These are phyloP conservation scores for Halictus rubicundus DNA, from an alignment of 1,140 invertebrate genomes.

Conservation along the genomic window DNA sequence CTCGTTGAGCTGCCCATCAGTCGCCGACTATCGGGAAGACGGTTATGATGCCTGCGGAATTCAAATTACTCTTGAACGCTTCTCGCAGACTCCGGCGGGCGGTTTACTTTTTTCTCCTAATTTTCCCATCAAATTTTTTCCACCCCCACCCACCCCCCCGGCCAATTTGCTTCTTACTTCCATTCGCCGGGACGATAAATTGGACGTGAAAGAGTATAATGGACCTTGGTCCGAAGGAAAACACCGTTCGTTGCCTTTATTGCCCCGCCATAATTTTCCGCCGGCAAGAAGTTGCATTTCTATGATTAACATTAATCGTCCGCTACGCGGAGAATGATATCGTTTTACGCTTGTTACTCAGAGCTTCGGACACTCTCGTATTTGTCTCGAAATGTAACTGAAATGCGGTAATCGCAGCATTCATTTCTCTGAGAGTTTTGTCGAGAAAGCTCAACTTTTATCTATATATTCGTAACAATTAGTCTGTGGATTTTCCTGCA, in stretches of 20 bases:
- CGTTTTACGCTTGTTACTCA: not conserved
- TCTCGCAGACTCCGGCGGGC: not conserved
- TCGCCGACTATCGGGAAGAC: slow-evolving; percentile 21
- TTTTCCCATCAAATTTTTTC: slow-evolving; percentile 12
- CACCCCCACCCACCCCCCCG: too few species aligned
- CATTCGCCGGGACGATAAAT: slow-evolving; percentile 3
- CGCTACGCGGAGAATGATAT: not conserved
- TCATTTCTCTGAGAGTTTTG: too few species aligned
- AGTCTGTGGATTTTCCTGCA: too few species aligned
- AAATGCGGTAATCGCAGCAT: not conserved
- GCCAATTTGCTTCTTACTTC: slow-evolving; percentile 9
- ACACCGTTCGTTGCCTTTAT: slow-evolving; percentile 1
- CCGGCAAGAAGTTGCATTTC: not conserved
- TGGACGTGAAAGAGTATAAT: slow-evolving; percentile 3
- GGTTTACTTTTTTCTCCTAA: not conserved
- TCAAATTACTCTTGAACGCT: slow-evolving; percentile 43
- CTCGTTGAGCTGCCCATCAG: slow-evolving; percentile 3
- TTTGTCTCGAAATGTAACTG: not conserved
- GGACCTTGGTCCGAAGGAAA: not conserved
- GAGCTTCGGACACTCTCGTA: not conserved
- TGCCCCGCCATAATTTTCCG: not conserved
- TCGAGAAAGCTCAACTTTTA: too few species aligned
- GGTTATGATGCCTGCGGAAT: slow-evolving; percentile 37
- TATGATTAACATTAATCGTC: not conserved
- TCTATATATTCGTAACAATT: too few species aligned